Percentiles rank a stretch among this genome's conserved stretches.
Conservation (phyloP, 37 sponge, comb jelly and placozoan species). For the Oscarella lobularis region DNA sequence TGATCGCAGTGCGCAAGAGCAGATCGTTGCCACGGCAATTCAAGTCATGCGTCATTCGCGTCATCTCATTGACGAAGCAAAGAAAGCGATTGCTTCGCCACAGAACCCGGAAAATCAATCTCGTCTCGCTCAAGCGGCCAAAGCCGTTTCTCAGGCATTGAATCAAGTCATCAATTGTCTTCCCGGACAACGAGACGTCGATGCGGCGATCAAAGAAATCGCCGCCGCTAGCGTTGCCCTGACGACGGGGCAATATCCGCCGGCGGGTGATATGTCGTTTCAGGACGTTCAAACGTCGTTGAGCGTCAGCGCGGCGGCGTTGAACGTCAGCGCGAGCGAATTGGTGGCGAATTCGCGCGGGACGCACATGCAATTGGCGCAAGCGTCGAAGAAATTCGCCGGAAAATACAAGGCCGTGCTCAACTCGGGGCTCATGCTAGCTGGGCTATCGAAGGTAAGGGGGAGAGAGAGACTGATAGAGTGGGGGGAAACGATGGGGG, state of each 20-base stretch:
- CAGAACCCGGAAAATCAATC: conserved; percentile 7
- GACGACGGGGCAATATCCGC: conserved; percentile 44
- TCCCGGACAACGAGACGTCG: conserved; percentile 91
- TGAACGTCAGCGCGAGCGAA: conserved; percentile 69
- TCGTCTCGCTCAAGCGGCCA: conserved; percentile 67
- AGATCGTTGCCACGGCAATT: conserved; percentile 29
- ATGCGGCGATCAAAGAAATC: conserved; percentile 95
- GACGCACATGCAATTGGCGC: conserved; percentile 75
- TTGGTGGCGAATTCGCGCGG: conserved; percentile 68
- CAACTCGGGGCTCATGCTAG: conserved; percentile 51
- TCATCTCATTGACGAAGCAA: not conserved
- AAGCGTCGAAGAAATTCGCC: conserved; percentile 57
- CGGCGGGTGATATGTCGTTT: conserved; percentile 35
- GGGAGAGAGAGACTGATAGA: too few relatives aligned
- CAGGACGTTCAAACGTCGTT: conserved; percentile 73
- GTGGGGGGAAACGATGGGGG: too few relatives aligned
- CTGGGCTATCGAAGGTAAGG: conserved; percentile 65
- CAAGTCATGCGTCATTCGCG: not conserved
- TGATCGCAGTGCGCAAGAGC: conserved; percentile 65
- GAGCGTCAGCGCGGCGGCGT: conserved; percentile 63
- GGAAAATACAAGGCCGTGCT: conserved; percentile 54
- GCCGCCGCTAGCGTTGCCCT: conserved; percentile 64
- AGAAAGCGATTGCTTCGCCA: not conserved
- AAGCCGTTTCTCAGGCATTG: conserved; percentile 88
- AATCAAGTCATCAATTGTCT: conserved; percentile 89